Evolutionary conservation across 1,140 invertebrate species (phyloP), one percentile per base, ranked within the genome.

Genomic region (Bombus sylvicola): DNA sequence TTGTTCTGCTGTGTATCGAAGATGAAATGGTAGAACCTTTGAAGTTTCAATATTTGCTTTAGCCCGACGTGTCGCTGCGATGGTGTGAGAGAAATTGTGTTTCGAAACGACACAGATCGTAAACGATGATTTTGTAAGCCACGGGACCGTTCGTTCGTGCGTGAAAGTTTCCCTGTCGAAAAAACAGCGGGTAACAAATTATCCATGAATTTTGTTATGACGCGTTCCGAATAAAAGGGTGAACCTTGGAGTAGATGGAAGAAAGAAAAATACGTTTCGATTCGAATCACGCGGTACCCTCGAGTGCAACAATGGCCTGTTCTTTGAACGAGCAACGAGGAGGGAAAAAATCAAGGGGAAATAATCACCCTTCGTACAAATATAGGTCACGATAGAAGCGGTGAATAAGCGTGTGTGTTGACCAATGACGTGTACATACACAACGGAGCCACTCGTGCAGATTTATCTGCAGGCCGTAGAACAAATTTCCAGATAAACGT

Each of bases 321-420:
- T 81, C 75, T 64, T 62, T 13, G 75, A 62, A 31, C 9, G 41
- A 3, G 57, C 2, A 1, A 13, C 57, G 43, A 66, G 43, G 34
- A 57, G 79, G 59, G 39, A 72, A 39, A 53, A 47, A 72, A 85
- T 81, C 84, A 59, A 66, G 84, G 84, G 79, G 53, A 79, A 75
- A 75, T 86, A 86, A 86, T 86, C 84, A 86, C 80, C 80, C 85
- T 41, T 59, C 77, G n/a, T 13, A 68, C 74, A 79, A 82, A 89
- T 86, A 80, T 88, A 59, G 83, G 86, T 86, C 78, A 73, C 69
- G 84, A 83, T 83, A 75, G 59, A 85, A 76, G 68, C 69, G 74
- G 28, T 57, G 69, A 22, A 69, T 72, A 69, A 66, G 47, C 37
- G 10, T 34, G 77, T 31, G 22, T 34, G n/a, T 57, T 66, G 68